Evolutionary conservation across 2,797 vertebrate genomes (phyloP).

Genomic region (Choloepus didactylus): DNA sequence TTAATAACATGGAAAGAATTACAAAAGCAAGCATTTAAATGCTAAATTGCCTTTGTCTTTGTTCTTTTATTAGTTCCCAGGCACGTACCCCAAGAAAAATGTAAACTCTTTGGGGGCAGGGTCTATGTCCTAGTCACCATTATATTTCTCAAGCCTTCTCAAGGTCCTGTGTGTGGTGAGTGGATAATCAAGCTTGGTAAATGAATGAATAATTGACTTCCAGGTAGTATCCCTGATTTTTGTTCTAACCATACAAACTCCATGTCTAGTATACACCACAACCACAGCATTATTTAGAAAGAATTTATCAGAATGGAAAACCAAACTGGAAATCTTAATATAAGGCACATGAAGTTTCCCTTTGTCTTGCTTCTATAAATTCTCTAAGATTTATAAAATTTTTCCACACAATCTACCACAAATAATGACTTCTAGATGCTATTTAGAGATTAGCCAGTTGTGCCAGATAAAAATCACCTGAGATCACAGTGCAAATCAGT

Average conservation of each 20-base stretch:
- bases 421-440: constrained; percentile 41
- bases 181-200: background rate
- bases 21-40: background rate
- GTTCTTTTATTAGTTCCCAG: background rate
- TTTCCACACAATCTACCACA: background rate
- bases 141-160: background rate
- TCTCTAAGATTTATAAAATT: constrained; percentile 52
- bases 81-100: background rate
- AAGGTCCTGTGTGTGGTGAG: background rate
- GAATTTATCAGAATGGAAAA: background rate
- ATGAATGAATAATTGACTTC: background rate
- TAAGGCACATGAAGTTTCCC: background rate
- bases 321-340: constrained; percentile 25
- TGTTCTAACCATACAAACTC: background rate
- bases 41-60: background rate
- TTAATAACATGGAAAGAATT: background rate
- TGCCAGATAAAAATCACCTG: constrained; percentile 56
- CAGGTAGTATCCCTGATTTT: background rate
- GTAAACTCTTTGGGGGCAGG: background rate
- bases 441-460: constrained; percentile 26
- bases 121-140: background rate
- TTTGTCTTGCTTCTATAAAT: background rate
- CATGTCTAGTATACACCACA: background rate
- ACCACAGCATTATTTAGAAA: constrained; percentile 26
- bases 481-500: constrained; percentile 62